Base-by-base conservation (phyloP, 2,888 invertebrate genomes). In the Heliconius sara region DNA sequence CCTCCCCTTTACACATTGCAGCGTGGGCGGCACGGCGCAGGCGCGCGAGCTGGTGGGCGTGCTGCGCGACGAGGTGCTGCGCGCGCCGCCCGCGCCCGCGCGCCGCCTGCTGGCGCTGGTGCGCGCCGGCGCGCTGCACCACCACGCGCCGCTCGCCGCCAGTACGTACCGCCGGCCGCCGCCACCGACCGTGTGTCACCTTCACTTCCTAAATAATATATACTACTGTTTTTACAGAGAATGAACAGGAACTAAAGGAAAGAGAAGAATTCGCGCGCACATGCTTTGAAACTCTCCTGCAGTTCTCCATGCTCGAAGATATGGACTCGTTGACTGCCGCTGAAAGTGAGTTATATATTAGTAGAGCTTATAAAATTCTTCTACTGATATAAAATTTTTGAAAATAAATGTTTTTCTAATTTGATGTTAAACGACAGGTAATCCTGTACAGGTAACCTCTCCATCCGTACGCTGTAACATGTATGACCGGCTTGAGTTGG, bases 201-300 rank as follows among this genome's bases (percentile, higher is more conserved):
- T n/a, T n/a, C n/a, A n/a, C n/a, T n/a, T n/a, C n/a, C n/a, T n/a
- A n/a, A n/a, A n/a, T n/a, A n/a, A n/a, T n/a, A 9, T 52, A 52
- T 52, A 52, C 22, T 6, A 52, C 47, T 52, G 34, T 16, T 77
- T 22, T 9, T 4, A 43, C 91, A 96, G 97, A 97, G 87, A 97
- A 97, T 84, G 98, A 98, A 88, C 96, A 97, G 81, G 98, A 98
- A 87, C 93, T 97, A 82, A 97, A 98, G 81, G 96, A 99, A 84
- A 95, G 99, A 27, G 99, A 99, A 93, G 99, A 99, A 89, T 99
- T 99, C 93, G 99, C 99, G 70, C 98, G 99, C 89, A 98, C 98
- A 0, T 99, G 99, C 89, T 99, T 99, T 89, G 99, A 99, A 92
- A 99, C 99, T 0, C 94, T 99, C 39, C 95, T 99, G 71, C 99